A percentile compares a stretch with the other conserved stretches of the same genome.
phyloP scores from a whole-genome alignment of 2,888 invertebrate genomes.

The Leptinotarsa juncta region DNA sequence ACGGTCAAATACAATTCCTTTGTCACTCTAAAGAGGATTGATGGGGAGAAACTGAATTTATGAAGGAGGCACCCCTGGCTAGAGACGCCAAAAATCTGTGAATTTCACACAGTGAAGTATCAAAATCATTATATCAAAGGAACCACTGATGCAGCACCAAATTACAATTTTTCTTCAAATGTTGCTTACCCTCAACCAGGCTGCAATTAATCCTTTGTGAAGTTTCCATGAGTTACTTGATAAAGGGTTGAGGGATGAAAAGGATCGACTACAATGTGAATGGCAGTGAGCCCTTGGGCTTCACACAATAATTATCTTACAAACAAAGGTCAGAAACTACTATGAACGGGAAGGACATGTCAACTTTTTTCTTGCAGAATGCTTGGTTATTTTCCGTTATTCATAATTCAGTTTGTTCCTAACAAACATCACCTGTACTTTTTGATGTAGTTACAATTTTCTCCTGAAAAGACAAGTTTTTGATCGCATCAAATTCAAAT shows the following conservation, averaged over 20 bases:
- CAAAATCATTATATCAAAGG: background rate
- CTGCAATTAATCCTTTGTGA: conserved; percentile 48
- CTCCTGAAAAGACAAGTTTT: too few species aligned
- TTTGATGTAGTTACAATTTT: too few species aligned
- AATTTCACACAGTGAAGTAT: background rate
- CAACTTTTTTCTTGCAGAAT: background rate
- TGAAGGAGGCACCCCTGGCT: too few species aligned
- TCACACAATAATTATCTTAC: conserved; percentile 12
- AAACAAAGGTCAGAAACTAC: conserved; percentile 19
- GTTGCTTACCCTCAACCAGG: background rate
- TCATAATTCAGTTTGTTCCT: background rate
- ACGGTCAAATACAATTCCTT: background rate
- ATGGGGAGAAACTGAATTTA: too few species aligned
- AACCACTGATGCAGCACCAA: background rate
- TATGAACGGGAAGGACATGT: background rate
- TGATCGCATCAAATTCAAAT: too few species aligned
- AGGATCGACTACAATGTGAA: conserved; percentile 50
- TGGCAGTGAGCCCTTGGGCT: conserved; percentile 53
- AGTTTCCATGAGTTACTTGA: conserved; percentile 53
- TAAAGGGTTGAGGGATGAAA: conserved; percentile 50
- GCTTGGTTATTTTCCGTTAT: background rate
- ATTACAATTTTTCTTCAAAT: conserved; percentile 20
- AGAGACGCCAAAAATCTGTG: background rate
- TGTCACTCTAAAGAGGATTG: background rate
- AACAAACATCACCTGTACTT: too few species aligned